Evolutionary conservation across 2,888 invertebrate species (phyloP).

Genomic region (Melanostoma mellinum): DNA sequence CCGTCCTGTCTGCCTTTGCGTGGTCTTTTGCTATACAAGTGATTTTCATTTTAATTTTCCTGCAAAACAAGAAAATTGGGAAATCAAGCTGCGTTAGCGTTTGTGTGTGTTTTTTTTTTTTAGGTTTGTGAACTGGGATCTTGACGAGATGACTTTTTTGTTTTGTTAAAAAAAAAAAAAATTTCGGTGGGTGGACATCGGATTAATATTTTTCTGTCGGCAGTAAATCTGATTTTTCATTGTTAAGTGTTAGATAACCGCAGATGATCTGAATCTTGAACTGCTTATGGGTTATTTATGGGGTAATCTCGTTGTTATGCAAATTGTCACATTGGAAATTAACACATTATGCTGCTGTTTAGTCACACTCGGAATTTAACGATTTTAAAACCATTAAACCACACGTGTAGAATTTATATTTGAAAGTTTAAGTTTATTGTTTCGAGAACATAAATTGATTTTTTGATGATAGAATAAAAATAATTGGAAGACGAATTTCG

Average conservation of each 20-base stretch:
- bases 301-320: slow-evolving; percentile 3
- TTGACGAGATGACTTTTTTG: slow-evolving; percentile 29
- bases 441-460: background rate
- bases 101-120: background rate
- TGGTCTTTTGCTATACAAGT: slow-evolving; percentile 18
- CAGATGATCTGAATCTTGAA: slow-evolving; percentile 10
- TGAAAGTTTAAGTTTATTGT: background rate
- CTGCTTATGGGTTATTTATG: slow-evolving; percentile 26
- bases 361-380: background rate
- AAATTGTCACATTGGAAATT: slow-evolving; percentile 15
- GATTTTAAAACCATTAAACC: background rate
- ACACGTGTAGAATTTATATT: background rate
- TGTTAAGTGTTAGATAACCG: slow-evolving; percentile 48
- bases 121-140: slow-evolving; percentile 38
- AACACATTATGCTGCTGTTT: slow-evolving; percentile 24
- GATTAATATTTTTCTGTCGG: slow-evolving; percentile 31
- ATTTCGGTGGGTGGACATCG: slow-evolving; percentile 43
- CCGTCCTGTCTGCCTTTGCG: slow-evolving; percentile 4
- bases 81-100: slow-evolving; percentile 50
- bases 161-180: slow-evolving; percentile 13
- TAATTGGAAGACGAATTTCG: too few species aligned
- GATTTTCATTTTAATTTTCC: slow-evolving; percentile 41
- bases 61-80: slow-evolving; percentile 46
- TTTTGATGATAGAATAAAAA: too few species aligned
- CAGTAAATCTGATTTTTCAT: slow-evolving; percentile 34